A percentile compares a stretch with the other conserved stretches of the same genome.
phyloP scores from a whole-genome alignment of 2,797 vertebrate species.

The Oreortyx pictus region DNA sequence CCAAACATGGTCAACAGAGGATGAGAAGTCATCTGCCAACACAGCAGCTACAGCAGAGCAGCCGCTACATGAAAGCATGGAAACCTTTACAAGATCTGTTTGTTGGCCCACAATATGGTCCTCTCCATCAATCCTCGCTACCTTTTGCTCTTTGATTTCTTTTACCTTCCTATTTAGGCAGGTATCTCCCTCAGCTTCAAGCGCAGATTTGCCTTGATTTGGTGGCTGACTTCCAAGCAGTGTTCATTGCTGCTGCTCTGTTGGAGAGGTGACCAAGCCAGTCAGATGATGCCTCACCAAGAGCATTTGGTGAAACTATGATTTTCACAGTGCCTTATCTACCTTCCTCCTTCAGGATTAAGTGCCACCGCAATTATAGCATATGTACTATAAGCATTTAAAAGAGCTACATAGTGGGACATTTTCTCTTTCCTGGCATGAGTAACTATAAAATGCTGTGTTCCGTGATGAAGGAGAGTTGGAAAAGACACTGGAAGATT shows the following conservation, averaged over 20 bases:
- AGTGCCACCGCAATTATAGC: background rate
- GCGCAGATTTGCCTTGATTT: background rate
- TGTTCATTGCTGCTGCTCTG: background rate
- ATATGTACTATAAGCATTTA: background rate
- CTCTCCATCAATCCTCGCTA: background rate
- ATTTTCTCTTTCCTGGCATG: background rate
- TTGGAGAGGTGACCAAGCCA: background rate
- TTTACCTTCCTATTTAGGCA: background rate
- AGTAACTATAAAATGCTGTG: background rate
- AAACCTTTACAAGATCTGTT: background rate
- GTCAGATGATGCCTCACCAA: background rate
- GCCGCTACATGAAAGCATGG: background rate
- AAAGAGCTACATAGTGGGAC: background rate
- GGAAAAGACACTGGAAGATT: background rate
- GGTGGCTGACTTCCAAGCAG: background rate
- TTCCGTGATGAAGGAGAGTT: background rate
- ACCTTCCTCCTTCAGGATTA: background rate
- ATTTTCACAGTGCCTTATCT: background rate
- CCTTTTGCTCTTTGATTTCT: background rate
- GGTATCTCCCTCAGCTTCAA: background rate
- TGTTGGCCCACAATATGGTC: accelerated
- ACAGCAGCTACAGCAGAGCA: background rate
- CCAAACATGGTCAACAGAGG: background rate
- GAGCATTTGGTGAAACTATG: background rate
- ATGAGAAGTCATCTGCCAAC: background rate